Evolutionary conservation across 92 coral and sea anemone genomes (phyloP), one percentile per base, ranked within the genome.

Genomic region (Meandrina meandrites): DNA sequence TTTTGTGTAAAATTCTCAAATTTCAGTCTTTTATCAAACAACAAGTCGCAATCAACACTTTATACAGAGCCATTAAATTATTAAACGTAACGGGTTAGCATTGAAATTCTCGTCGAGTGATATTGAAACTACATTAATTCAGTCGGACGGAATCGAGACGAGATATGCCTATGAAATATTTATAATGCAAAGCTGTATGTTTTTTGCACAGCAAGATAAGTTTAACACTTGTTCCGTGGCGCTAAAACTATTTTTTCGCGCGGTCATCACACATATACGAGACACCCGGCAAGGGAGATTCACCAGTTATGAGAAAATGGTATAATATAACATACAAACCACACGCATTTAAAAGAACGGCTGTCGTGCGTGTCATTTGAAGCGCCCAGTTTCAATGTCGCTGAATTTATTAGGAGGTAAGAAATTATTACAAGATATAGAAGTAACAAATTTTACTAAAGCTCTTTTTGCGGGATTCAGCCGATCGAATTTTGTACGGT

Each of bases 191-290:
- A 82, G 28, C 19, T 22, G 3, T 68, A 17, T 27, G 7, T 28
- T 45, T 32, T 81, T 28, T 42, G 31, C 31, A 15, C 77, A 82
- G 68, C 76, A 34, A 82, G 78, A 48, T 3, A 71, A 50, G 64
- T 37, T 34, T 58, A 32, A 36, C 17, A 42, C 10, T 36, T 58
- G 34, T 36, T 64, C 5, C 11, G 18, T 40, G 27, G 17, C 56
- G 57, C 16, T 40, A 40, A 66, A 27, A 66, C 12, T 22, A 9
- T 40, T 81, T 74, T 62, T 36, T 21, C 35, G n/a, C 11, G 83
- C 75, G 37, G 37, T 30, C 14, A 15, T 3, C 13, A 73, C n/a
- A n/a, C n/a, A n/a, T n/a, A n/a, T 10, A 22, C 37, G 13, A 37
- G 51, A 21, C 78, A 27, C 78, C 78, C 78, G n/a, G n/a, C n/a